A percentile compares a stretch with the other conserved stretches of the same genome.
Evolutionary conservation across 2,797 vertebrate species (phyloP).

Genomic region (Fratercula arctica): DNA sequence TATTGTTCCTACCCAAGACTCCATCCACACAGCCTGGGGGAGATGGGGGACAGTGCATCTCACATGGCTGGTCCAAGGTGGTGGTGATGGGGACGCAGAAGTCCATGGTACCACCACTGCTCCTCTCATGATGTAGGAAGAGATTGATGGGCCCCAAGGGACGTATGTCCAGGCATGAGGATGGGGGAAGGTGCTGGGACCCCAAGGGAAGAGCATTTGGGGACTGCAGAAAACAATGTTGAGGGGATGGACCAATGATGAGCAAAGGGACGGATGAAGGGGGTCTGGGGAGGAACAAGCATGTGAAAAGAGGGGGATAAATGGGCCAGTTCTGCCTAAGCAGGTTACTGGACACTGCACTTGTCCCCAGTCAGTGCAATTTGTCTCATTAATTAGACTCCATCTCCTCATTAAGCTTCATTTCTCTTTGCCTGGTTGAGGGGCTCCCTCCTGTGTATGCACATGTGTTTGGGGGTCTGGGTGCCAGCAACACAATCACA

Average conservation of each 20-base stretch:
- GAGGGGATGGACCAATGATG: neutral
- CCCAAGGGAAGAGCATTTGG: neutral
- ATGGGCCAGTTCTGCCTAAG: neutral
- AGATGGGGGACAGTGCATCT: neutral
- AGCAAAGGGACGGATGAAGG: neutral
- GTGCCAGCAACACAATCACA: neutral
- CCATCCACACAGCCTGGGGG: neutral
- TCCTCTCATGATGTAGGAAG: neutral
- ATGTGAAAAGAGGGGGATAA: neutral
- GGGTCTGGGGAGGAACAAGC: neutral
- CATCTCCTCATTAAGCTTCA: neutral
- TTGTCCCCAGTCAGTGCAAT: neutral
- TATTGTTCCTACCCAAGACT: neutral
- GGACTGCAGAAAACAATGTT: neutral
- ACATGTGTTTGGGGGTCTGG: neutral
- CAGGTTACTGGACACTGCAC: neutral
- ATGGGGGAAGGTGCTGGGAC: neutral
- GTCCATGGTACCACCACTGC: neutral
- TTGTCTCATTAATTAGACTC: neutral
- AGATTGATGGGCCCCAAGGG: neutral
- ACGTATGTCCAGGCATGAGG: neutral
- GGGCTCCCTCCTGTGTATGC: neutral
- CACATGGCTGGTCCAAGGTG: fast-evolving
- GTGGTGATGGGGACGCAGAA: neutral
- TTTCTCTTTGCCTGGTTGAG: neutral